Evolutionary conservation across 1,140 invertebrate species (phyloP), one percentile per base, ranked within the genome.

Genomic region (Drosophila lacteicornis): DNA sequence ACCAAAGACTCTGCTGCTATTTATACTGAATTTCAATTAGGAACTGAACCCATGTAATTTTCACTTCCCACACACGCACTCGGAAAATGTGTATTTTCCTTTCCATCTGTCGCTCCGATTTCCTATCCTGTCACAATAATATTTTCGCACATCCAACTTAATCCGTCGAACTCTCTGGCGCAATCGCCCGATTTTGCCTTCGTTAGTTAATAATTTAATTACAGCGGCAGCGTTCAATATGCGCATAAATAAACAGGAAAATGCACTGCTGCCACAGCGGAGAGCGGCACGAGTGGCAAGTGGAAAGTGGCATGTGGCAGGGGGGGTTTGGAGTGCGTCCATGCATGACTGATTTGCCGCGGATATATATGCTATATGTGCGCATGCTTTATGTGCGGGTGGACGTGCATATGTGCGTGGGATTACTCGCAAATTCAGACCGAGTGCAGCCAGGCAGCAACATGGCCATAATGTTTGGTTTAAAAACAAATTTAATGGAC

Each of bases 211-310:
- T 88, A 80, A 83, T 84, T 83, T 67, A 84, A 88, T 87, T 83
- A 75, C 47, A 47, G 22, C 22, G 66, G 59, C 68, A 63, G 65
- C 79, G 77, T 80, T 79, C 77, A 68, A 74, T 87, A 77, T 86
- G 82, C 75, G 66, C 82, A 86, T 87, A 82, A 87, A 82, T 82
- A 87, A 86, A 70, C 51, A 57, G 76, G 65, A 67, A 55, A 69
- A 22, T 73, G 67, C 55, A 60, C 46, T 73, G 56, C 42, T 36
- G 30, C 27, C 40, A 6, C n/a, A 40, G 19, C 11, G 33, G 15
- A 4, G 30, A 3, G 38, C 12, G 17, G 17, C 4, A 7, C 2
- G 30, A 3, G 38, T 8, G 17, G 17, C 4, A 7, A 30, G 30
- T 3, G 33, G 33, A 11, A 36, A 12, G 33, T 36, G 33, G 33